These are phyloP conservation scores for Cybosia mesomella DNA, from an alignment of 2,888 invertebrate species.

Conservation along the genomic window DNA sequence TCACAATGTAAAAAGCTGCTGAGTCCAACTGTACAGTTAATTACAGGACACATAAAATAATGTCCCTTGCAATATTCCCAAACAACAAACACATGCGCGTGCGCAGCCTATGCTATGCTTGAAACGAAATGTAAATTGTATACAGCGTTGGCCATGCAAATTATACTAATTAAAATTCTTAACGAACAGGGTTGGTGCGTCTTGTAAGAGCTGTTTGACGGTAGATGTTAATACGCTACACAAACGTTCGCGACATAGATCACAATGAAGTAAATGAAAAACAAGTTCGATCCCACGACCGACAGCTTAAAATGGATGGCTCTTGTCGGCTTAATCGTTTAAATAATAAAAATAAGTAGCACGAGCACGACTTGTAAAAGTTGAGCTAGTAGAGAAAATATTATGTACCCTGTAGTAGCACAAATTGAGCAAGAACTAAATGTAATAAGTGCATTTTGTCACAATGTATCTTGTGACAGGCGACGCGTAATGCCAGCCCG, in stretches of 20 bases:
- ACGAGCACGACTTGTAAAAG: neutral
- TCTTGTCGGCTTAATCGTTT: neutral
- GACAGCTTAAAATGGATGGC: neutral
- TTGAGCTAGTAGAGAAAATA: neutral
- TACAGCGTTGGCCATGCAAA: slow-evolving; percentile 55
- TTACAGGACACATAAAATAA: slow-evolving; percentile 13
- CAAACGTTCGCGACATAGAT: neutral
- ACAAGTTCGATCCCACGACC: neutral
- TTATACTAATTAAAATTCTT: slow-evolving; percentile 64
- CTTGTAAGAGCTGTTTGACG: neutral
- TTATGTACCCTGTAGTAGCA: neutral
- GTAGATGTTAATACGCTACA: slow-evolving; percentile 7
- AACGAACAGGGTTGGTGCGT: slow-evolving; percentile 34
- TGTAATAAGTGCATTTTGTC: neutral
- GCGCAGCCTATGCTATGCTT: slow-evolving; percentile 33
- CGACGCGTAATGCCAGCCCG: slow-evolving; percentile 35
- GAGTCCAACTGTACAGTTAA: neutral
- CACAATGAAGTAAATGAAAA: neutral
- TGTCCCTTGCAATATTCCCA: slow-evolving; percentile 22
- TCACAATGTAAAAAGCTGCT: neutral
- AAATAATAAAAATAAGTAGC: neutral
- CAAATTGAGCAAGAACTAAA: neutral
- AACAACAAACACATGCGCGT: slow-evolving; percentile 24
- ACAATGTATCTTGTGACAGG: neutral
- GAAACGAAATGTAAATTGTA: slow-evolving; percentile 55